Base-by-base conservation (phyloP, 2,888 invertebrate genomes). In the Protodeltote pygarga region DNA sequence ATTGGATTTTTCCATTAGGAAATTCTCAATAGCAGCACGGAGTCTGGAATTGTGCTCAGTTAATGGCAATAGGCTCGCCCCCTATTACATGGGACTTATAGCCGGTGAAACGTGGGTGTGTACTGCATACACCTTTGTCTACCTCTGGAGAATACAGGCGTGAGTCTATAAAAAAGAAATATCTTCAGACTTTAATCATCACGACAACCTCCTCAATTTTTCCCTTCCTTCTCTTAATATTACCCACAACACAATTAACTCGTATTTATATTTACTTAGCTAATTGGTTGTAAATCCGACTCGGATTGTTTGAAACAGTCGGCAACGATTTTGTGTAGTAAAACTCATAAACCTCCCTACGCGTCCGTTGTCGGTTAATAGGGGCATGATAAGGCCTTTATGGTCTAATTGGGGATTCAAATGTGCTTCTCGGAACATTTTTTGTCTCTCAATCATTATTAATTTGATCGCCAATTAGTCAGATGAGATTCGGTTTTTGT, bases 291-390 rank as follows among this genome's bases (percentile, higher is more conserved):
- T 90, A 88, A 89, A 90, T 87, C 77, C 81, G 72, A 79, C 67
- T 77, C 65, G 75, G 84, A 87, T 88, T 87, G 86, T 87, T 86
- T 66, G 75, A 84, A 88, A 87, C 83, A 83, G 83, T 80, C 82
- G 80, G 77, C 82, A 79, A 82, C 85, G 83, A 90, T 91, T 90
- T 89, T 80, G 79, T 86, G 85, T 86, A 87, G 87, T 89, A 83
- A 88, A 90, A 83, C 86, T 86, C 87, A 89, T 90, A 91, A 91
- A 91, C 89, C 89, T 83, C 89, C 89, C 88, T 80, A 81, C 74
- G 79, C 77, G 85, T 83, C 75, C 75, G 73, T 72, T 81, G 85
- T 83, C 81, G 73, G 84, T 83, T 90, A 90, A 90, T 89, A 79
- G 81, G 76, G 80, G 79, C 83, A 82, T 84, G 88, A 89, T 89